Base-by-base conservation (phyloP, 2,888 invertebrate genomes). In the Macrophya alboannulata region DNA sequence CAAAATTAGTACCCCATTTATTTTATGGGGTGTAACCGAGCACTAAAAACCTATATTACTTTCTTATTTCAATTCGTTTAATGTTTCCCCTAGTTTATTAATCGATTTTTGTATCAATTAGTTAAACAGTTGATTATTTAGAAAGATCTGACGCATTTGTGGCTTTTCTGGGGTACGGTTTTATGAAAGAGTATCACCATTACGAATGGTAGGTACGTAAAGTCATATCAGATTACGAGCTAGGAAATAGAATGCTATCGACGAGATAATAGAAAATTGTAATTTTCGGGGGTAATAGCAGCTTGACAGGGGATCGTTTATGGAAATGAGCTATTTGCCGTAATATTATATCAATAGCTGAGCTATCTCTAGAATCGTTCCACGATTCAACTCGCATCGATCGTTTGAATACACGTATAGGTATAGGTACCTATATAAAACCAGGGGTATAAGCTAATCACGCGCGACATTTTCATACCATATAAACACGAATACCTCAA, bases 221-320 rank as follows among this genome's bases (percentile, higher is more conserved):
- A 68, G 37, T 37, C 12, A 45, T 25, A 74, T 74, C 72, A 21
- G 43, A 74, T 25, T 8, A n/a, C 45, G 45, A 74, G 31, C n/a
- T 12, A 74, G 72, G 72, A 45, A 74, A 45, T 74, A 74, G 72
- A 45, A 74, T 45, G 45, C 45, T 74, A 74, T 40, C 72, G 72
- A 37, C 31, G 9, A 77, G n/a, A n/a, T 77, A 31, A 77, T 51
- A 37, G 55, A 77, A 77, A 77, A 55, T 77, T 55, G 51, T 77
- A 51, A 51, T 55, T 77, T 77, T 51, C n/a, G n/a, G 31, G 40
- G 17, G n/a, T 77, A 55, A 77, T 55, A 55, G 77, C 51, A 77
- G 77, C 55, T 77, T 77, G 77, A 55, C 77, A 77, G 77, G 31
- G 31, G 25, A 55, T 77, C 77, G 77, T 55, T 77, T 31, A 77